These are phyloP conservation scores for Diphyllodes magnificus DNA, from an alignment of 2,113 vertebrate genomes.

Conservation along the genomic window DNA sequence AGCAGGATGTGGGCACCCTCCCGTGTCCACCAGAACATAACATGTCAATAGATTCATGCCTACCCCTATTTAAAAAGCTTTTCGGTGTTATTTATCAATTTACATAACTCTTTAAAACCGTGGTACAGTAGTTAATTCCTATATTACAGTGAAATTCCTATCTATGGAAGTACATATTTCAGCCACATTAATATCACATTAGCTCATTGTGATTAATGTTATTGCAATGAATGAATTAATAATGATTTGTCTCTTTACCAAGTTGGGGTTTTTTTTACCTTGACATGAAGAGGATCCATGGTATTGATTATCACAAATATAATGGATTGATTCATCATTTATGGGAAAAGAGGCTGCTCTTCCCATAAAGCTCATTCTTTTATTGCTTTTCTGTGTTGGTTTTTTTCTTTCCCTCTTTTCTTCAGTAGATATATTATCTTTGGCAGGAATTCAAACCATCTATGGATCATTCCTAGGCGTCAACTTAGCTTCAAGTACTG, in stretches of 20 bases:
- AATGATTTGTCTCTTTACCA: constrained; percentile 72
- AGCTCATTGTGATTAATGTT: constrained; percentile 69
- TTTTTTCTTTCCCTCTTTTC: neutral
- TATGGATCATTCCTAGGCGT: constrained; percentile 66
- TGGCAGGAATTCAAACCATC: constrained; percentile 71
- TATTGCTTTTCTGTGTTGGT: neutral
- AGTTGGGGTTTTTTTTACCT: neutral
- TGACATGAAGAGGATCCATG: constrained; percentile 72
- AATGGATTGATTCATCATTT: constrained; percentile 78
- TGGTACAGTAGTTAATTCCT: constrained; percentile 60
- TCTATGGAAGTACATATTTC: constrained; percentile 64
- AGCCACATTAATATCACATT: constrained; percentile 79
- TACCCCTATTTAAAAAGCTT: constrained; percentile 49
- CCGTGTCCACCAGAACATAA: neutral
- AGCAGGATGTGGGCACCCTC: constrained; percentile 38
- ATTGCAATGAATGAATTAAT: constrained; percentile 76
- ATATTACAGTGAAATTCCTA: constrained; percentile 63
- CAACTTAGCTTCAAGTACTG: constrained; percentile 50
- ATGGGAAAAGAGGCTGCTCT: constrained; percentile 75
- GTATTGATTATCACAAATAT: constrained; percentile 79
- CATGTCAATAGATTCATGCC: constrained; percentile 33
- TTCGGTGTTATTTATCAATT: constrained; percentile 59
- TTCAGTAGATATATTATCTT: constrained; percentile 63
- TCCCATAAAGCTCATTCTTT: constrained; percentile 70
- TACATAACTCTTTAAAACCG: constrained; percentile 34